phyloP scores from a whole-genome alignment of 2,113 vertebrate genomes.

The Eclectus roratus region DNA sequence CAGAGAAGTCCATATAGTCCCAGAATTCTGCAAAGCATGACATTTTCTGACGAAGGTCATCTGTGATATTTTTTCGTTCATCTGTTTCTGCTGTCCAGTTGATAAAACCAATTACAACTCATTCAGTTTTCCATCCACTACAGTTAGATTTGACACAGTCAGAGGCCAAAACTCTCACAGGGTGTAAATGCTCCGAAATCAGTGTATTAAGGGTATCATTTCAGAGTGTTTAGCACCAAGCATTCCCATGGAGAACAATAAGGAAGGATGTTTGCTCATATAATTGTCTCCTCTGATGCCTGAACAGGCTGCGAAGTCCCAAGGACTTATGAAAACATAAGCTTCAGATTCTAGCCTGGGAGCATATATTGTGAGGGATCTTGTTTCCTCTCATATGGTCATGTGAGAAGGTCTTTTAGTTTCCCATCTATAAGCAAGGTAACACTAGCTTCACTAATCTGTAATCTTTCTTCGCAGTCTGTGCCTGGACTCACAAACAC shows the following conservation, averaged over 20 bases:
- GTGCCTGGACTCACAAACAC: not conserved
- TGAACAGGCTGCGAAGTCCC: not conserved
- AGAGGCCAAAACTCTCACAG: not conserved
- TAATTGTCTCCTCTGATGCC: not conserved
- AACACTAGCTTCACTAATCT: not conserved
- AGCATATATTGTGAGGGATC: not conserved
- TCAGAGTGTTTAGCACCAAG: not conserved
- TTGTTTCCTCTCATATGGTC: not conserved
- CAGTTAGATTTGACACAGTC: not conserved
- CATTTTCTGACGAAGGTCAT: not conserved
- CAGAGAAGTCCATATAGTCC: not conserved
- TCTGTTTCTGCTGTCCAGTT: not conserved
- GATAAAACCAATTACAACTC: slow-evolving; percentile 1
- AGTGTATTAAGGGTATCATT: not conserved
- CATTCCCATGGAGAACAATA: not conserved
- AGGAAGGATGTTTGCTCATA: not conserved
- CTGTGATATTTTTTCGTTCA: not conserved
- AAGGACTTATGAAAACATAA: not conserved
- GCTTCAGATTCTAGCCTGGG: not conserved
- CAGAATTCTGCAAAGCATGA: not conserved
- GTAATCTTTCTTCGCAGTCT: not conserved
- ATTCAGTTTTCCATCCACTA: not conserved
- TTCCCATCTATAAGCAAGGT: not conserved
- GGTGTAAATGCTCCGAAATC: slow-evolving; percentile 12
- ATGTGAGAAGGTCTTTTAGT: not conserved